A percentile compares a stretch with the other conserved stretches of the same genome.
phyloP scores from a whole-genome alignment of 2,113 vertebrate genomes.

The Ceuthmochares aereus region DNA sequence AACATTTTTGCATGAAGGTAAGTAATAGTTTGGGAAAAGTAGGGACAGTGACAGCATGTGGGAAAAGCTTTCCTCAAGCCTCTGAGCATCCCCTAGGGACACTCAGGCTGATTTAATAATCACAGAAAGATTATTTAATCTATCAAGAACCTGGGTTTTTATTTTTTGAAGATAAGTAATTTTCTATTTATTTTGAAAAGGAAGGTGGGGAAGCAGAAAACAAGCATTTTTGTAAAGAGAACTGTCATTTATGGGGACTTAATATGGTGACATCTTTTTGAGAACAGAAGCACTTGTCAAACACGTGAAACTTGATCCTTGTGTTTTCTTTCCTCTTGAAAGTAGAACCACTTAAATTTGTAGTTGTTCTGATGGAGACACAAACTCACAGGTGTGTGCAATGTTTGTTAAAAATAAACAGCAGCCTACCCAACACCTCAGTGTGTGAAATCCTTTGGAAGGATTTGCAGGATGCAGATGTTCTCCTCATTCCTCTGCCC shows the following conservation, averaged over 20 bases:
- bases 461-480: background rate
- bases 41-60: background rate
- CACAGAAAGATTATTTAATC: background rate
- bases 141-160: background rate
- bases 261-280: background rate
- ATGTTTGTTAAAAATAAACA: background rate
- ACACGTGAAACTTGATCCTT: background rate
- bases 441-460: background rate
- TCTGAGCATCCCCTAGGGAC: background rate
- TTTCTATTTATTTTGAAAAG: background rate
- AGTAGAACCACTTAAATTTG: background rate
- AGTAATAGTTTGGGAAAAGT: background rate
- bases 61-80: background rate
- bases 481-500: background rate
- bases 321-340: background rate
- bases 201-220: background rate
- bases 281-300: background rate
- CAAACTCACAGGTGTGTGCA: background rate
- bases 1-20: background rate
- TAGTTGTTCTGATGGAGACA: background rate
- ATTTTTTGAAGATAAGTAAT: background rate
- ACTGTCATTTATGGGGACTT: background rate
- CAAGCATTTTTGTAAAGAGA: background rate
- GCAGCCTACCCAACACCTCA: background rate
- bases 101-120: background rate